Evolutionary conservation across 2,888 invertebrate species (phyloP), one percentile per base, ranked within the genome.

Genomic region (Lycocerus yunnanus): DNA sequence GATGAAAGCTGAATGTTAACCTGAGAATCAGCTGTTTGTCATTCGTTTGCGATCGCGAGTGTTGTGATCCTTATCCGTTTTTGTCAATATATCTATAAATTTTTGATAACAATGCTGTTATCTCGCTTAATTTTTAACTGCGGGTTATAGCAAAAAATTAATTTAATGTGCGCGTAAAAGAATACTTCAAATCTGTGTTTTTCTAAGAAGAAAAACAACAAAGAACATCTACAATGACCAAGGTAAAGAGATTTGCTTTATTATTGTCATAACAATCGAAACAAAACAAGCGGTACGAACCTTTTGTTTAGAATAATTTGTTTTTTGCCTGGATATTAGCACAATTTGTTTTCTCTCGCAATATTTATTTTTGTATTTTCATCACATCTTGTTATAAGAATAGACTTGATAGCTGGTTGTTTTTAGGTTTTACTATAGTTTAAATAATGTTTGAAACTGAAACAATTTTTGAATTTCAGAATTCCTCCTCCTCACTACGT

Each of bases 21-120:
- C 15, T 21, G 59, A 27, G 15, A 21, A 66, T 66, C 71, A 59
- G 71, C 71, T 66, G 58, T 58, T 66, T 21, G 66, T 66, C 65
- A 66, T 71, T 71, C 66, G 66, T 71, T 71, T 60, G 68, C 20
- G 58, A 20, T 72, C 24, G 63, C 21, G 61, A 71, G 67, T 43
- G 68, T 67, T 68, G 72, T 59, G 10, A 15, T 16, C 58, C 61
- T 43, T 68, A 68, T 58, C 68, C 63, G 63, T 68, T 72, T 68
- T 69, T 73, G 66, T 73, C 69, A 66, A 63, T 61, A 63, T 58
- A 65, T 69, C 59, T 69, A 68, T 27, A 73, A 68, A 66, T 73
- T 66, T 60, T 67, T 27, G 73, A 73, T 73, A 73, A 73, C 73
- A 73, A 73, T 73, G 73, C 14, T 73, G 73, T 73, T 73, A 73